Conservation (phyloP, 2,888 invertebrate species). For the Volucella inanis region DNA sequence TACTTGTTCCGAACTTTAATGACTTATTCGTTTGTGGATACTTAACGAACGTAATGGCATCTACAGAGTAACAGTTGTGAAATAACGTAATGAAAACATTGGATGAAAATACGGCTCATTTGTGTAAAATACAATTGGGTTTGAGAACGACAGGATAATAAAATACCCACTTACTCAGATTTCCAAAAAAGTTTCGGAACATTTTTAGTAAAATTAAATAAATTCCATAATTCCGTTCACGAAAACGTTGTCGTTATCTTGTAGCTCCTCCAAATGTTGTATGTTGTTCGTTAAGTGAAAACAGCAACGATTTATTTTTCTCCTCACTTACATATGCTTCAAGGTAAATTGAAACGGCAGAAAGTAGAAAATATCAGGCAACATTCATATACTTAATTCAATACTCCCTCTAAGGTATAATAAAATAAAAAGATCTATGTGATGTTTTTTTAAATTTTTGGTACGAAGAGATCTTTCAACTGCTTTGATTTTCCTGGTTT, state of each 20-base stretch:
- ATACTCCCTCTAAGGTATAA: too few relatives aligned
- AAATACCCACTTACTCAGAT: conserved; percentile 55
- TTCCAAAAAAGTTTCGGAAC: conserved; percentile 59
- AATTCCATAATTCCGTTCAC: conserved; percentile 51
- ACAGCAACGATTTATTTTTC: neutral
- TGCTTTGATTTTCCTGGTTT: too few relatives aligned
- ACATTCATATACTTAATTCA: too few relatives aligned
- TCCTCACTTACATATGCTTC: too few relatives aligned
- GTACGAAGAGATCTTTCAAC: too few relatives aligned
- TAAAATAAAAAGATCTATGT: too few relatives aligned
- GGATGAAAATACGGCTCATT: conserved; percentile 60
- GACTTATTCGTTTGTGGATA: conserved; percentile 71
- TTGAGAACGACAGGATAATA: conserved; percentile 44
- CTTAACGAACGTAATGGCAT: conserved; percentile 70
- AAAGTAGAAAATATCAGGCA: too few relatives aligned
- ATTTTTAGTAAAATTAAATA: conserved; percentile 70
- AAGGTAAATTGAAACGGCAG: too few relatives aligned
- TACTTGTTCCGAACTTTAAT: conserved; percentile 73
- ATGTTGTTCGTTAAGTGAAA: conserved; percentile 39
- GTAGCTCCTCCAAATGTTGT: conserved; percentile 50
- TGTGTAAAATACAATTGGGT: conserved; percentile 35
- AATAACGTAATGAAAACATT: conserved; percentile 46
- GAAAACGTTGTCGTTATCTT: conserved; percentile 20
- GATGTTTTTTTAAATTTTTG: too few relatives aligned
- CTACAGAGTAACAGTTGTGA: conserved; percentile 50